Conservation (phyloP, 1,140 invertebrate species). For the Pomacea maculata region DNA sequence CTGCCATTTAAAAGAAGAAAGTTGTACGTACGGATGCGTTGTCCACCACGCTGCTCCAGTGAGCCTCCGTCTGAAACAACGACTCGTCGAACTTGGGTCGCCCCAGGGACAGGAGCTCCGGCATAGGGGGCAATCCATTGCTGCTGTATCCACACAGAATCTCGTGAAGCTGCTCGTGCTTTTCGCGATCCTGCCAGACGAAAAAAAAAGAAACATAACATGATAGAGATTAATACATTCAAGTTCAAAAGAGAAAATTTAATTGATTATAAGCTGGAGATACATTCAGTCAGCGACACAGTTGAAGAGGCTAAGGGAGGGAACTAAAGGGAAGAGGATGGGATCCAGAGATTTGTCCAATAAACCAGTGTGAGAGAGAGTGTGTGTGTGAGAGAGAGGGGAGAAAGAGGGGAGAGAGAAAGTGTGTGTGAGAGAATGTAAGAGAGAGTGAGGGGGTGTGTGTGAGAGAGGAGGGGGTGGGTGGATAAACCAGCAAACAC, state of each 20-base stretch:
- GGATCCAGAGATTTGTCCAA: neutral
- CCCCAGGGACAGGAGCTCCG: constrained; percentile 54
- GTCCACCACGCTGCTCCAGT: constrained; percentile 76
- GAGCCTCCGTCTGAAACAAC: constrained; percentile 74
- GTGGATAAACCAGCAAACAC: too few relatives aligned
- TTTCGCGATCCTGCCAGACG: constrained; percentile 54
- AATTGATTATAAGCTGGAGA: too few relatives aligned
- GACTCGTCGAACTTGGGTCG: constrained; percentile 41
- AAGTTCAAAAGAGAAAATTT: too few relatives aligned
- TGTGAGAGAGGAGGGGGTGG: neutral
- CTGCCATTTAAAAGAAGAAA: neutral
- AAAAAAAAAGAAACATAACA: neutral
- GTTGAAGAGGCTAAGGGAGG: neutral
- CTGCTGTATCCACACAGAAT: constrained; percentile 52
- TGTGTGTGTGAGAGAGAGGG: neutral
- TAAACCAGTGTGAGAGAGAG: neutral
- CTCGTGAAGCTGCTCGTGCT: constrained; percentile 55
- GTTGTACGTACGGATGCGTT: constrained; percentile 49
- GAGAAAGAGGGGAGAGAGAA: too few relatives aligned
- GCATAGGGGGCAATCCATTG: constrained; percentile 57
- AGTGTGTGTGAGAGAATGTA: too few relatives aligned
- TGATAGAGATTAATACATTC: too few relatives aligned
- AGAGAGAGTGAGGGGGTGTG: neutral
- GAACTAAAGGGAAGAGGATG: neutral
- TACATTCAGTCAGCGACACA: neutral